phyloP scores from a whole-genome alignment of 2,113 vertebrate genomes.

The Rafetus swinhoei region DNA sequence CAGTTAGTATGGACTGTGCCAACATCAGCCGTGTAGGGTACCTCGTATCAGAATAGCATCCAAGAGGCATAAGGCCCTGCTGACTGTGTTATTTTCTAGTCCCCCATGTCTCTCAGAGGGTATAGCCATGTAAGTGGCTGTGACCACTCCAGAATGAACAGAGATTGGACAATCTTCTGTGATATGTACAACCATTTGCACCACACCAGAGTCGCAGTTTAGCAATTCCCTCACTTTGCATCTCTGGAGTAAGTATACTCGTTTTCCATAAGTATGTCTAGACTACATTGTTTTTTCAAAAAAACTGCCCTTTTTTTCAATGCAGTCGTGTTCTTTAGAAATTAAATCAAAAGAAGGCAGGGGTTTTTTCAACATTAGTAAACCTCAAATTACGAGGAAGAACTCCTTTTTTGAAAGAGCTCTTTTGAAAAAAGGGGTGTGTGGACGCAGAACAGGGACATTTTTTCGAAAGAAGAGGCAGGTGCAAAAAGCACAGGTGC shows the following conservation, averaged over 20 bases:
- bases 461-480: too few species aligned
- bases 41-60: constrained; percentile 41
- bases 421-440: too few species aligned
- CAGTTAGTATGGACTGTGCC: background rate
- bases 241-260: background rate
- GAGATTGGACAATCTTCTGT: background rate
- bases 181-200: background rate
- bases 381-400: too few species aligned
- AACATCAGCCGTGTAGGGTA: constrained; percentile 40
- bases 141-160: background rate
- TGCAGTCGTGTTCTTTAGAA: too few species aligned
- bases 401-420: too few species aligned
- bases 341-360: too few species aligned
- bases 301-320: too few species aligned
- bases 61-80: constrained; percentile 29
- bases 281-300: too few species aligned
- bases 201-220: background rate
- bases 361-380: too few species aligned
- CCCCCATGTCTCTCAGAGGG: background rate
- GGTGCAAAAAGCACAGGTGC: too few species aligned
- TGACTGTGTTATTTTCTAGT: background rate
- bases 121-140: background rate
- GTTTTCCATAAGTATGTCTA: too few species aligned
- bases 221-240: background rate
- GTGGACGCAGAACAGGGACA: too few species aligned